Evolutionary conservation across 2,888 invertebrate species (phyloP).

Genomic region (Acanthosepion esculentum): DNA sequence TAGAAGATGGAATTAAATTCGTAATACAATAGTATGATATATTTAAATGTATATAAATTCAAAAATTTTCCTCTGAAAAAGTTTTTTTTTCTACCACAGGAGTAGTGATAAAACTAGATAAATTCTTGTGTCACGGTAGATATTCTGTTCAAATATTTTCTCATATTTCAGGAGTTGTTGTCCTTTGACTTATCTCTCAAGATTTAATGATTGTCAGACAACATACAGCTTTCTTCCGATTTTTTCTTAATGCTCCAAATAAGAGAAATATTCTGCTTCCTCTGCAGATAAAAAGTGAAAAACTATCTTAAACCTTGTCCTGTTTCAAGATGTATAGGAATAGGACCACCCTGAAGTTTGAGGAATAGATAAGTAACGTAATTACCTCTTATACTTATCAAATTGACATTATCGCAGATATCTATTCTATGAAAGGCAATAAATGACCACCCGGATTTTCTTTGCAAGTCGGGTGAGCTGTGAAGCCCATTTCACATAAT

Average conservation of each 20-base stretch:
- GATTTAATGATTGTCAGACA: neutral
- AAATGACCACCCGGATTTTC: neutral
- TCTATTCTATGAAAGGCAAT: neutral
- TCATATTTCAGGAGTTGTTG: no score
- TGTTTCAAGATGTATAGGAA: neutral
- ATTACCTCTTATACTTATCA: neutral
- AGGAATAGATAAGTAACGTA: neutral
- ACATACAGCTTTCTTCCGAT: neutral
- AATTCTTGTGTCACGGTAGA: no score
- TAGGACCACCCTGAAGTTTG: neutral
- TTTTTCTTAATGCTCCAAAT: neutral
- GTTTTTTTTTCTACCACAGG: no score
- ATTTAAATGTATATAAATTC: no score
- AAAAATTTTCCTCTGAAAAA: no score
- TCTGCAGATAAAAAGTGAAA: neutral
- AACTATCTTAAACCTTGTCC: neutral
- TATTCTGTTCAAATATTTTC: no score
- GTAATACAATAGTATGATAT: no score
- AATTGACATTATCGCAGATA: neutral
- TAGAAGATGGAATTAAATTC: no score
- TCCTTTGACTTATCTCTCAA: no score
- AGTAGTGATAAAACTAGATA: no score
- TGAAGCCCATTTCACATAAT: neutral
- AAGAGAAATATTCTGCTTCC: neutral
- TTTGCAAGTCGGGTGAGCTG: neutral